Conservation (phyloP, 2,113 vertebrate genomes). For the Spea bombifrons region DNA sequence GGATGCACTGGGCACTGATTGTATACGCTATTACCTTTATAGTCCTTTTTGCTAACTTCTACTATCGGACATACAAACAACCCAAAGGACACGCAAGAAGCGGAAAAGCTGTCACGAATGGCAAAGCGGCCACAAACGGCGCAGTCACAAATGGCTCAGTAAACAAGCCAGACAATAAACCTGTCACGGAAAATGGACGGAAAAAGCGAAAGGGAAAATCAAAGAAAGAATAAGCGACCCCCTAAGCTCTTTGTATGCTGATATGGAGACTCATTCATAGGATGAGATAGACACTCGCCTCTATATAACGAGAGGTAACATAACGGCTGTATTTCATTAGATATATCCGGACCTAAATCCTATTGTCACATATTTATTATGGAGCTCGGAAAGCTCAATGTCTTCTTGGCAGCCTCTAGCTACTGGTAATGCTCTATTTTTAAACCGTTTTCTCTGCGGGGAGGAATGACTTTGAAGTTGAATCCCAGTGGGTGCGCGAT, state of each 20-base stretch:
- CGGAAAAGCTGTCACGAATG: constrained; percentile 76
- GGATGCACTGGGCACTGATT: constrained; percentile 99
- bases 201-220: constrained; percentile 89
- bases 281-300: not conserved
- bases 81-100: constrained; percentile 77
- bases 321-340: constrained; percentile 65
- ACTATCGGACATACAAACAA: constrained; percentile 91
- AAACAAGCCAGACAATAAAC: constrained; percentile 76
- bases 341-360: constrained; percentile 56
- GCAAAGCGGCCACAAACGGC: constrained; percentile 62
- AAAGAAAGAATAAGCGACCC: constrained; percentile 85
- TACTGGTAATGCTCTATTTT: constrained; percentile 29
- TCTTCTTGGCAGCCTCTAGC: constrained; percentile 2
- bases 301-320: not conserved
- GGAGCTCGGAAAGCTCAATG: constrained; percentile 10
- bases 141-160: constrained; percentile 58
- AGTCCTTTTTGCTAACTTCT: constrained; percentile 94
- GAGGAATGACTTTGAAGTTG: constrained; percentile 2
- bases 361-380: constrained; percentile 5
- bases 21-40: constrained; percentile 96
- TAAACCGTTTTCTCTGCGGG: constrained; percentile 3
- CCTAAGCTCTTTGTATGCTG: constrained; percentile 64
- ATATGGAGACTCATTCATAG: constrained; percentile 56
- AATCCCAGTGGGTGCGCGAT: constrained; percentile 7
- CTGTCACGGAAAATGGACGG: constrained; percentile 75